Percentiles rank a stretch among this genome's conserved stretches.
Conservation (phyloP, 2,888 invertebrate species). For the Hypena proboscidalis region DNA sequence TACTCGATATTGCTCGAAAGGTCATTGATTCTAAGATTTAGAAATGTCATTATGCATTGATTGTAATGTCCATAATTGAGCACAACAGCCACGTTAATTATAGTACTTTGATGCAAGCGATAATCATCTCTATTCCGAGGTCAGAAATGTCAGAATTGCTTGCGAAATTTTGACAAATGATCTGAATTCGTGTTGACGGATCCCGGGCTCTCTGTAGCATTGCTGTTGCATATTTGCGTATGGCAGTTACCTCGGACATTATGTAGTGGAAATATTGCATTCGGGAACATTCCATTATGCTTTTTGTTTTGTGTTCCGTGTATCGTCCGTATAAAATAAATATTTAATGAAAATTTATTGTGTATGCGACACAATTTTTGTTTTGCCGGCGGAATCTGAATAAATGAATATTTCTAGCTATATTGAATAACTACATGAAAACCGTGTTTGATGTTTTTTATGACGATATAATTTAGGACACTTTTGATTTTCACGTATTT, state of each 20-base stretch:
- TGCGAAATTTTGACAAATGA: constrained; percentile 4
- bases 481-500: too few relatives aligned
- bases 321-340: too few relatives aligned
- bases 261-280: too few relatives aligned
- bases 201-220: constrained; percentile 8
- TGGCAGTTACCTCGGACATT: too few relatives aligned
- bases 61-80: not conserved
- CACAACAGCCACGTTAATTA: not conserved
- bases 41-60: constrained; percentile 4
- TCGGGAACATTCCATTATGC: not conserved
- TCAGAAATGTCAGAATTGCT: constrained; percentile 1
- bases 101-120: constrained; percentile 4
- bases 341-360: too few relatives aligned
- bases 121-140: constrained; percentile 3
- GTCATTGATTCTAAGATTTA: constrained; percentile 5
- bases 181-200: constrained; percentile 4
- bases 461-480: too few relatives aligned
- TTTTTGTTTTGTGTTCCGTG: not conserved
- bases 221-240: constrained; percentile 14
- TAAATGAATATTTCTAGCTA: too few relatives aligned
- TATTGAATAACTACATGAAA: too few relatives aligned
- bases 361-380: too few relatives aligned
- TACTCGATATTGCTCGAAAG: constrained; percentile 5
- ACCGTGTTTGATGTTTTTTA: too few relatives aligned
- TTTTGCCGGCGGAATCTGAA: too few relatives aligned